Conservation (phyloP, 1,140 invertebrate genomes). For the Portunus trituberculatus region DNA sequence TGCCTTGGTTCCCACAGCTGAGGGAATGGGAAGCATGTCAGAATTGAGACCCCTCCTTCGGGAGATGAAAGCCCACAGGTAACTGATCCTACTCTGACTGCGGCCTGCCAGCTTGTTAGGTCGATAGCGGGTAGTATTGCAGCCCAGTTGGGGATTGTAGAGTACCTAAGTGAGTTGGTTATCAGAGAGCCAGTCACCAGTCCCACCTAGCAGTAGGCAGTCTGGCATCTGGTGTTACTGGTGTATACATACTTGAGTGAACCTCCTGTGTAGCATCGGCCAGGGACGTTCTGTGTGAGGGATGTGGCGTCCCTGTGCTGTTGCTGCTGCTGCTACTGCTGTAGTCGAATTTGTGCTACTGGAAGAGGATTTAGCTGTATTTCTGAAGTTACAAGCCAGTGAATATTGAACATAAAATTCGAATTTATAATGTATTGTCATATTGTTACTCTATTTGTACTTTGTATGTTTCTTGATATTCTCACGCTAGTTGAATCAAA, state of each 20-base stretch:
- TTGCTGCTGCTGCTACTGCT: conserved; percentile 35
- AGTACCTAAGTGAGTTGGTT: neutral
- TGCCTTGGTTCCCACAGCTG: conserved; percentile 73
- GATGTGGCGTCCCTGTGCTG: conserved; percentile 2
- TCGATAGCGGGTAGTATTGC: conserved; percentile 68
- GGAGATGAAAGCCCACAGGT: conserved; percentile 76
- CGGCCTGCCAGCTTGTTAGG: conserved; percentile 74
- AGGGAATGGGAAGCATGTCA: conserved; percentile 78
- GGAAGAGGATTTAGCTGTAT: neutral
- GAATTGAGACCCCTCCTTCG: conserved; percentile 77
- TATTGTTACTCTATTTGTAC: neutral
- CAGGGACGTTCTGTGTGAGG: neutral
- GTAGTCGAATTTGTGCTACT: neutral
- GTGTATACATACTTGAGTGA: neutral
- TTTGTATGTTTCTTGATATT: neutral
- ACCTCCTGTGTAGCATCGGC: neutral
- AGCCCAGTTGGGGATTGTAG: conserved; percentile 62
- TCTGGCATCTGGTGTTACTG: neutral
- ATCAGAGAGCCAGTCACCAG: neutral
- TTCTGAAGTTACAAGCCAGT: neutral
- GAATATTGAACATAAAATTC: neutral
- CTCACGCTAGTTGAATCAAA: neutral
- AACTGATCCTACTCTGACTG: conserved; percentile 67
- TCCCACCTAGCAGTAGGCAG: neutral
- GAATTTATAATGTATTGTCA: neutral